Evolutionary conservation across 2,113 vertebrate genomes (phyloP).

Genomic region (Epinephelus cyanopodus): DNA sequence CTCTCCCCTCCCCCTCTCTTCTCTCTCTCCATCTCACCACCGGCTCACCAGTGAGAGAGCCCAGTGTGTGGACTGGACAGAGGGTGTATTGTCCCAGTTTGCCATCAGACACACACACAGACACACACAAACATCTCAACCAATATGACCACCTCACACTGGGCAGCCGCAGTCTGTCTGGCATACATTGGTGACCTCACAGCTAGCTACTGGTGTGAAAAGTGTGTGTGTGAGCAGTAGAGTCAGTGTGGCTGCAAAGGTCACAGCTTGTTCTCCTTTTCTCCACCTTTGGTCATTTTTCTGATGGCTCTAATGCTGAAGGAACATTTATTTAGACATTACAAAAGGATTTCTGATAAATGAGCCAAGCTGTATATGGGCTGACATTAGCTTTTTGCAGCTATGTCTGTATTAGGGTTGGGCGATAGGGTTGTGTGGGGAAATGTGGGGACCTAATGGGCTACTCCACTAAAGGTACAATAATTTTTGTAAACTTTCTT

Average conservation of each 20-base stretch:
- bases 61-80: conserved; percentile 72
- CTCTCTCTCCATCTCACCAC: conserved; percentile 27
- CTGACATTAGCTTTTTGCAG: background rate
- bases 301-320: background rate
- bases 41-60: conserved; percentile 64
- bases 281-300: conserved; percentile 15
- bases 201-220: conserved; percentile 46
- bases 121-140: conserved; percentile 45
- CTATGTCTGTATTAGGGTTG: background rate
- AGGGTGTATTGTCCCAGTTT: conserved; percentile 64
- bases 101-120: conserved; percentile 18
- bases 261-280: conserved; percentile 26
- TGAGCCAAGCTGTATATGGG: background rate
- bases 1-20: conserved; percentile 4
- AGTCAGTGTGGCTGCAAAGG: conserved; percentile 17
- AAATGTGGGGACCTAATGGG: no score
- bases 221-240: conserved; percentile 14
- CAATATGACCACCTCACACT: conserved; percentile 41
- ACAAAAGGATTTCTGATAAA: background rate
- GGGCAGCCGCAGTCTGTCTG: conserved; percentile 45
- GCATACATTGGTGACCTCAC: conserved; percentile 53
- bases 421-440: no score
- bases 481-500: no score
- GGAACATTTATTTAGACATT: background rate
- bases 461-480: no score